Conservation (phyloP, 2,888 invertebrate species). For the Caprella mutica region DNA sequence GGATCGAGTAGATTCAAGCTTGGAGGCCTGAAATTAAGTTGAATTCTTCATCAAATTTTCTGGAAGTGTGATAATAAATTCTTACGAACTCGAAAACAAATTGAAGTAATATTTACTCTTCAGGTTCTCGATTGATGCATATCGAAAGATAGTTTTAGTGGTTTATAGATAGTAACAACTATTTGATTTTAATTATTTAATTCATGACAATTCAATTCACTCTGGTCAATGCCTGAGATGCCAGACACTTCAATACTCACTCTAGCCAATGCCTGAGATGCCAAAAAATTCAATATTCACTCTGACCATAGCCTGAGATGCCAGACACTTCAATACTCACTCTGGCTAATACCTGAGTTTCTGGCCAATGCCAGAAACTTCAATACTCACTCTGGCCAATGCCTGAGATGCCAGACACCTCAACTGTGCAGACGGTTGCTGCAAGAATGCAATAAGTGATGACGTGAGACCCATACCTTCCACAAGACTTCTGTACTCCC, state of each 20-base stretch:
- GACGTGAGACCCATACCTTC: conserved; percentile 21
- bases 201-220: no score
- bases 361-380: background rate
- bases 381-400: conserved; percentile 20
- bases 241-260: conserved; percentile 14
- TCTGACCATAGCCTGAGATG: conserved; percentile 19
- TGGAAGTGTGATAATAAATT: background rate
- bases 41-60: background rate
- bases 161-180: no score
- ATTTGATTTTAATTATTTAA: no score
- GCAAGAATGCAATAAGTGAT: conserved; percentile 18
- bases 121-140: no score
- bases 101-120: background rate
- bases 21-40: conserved; percentile 14
- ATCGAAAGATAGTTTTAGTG: no score
- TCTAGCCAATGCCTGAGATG: conserved; percentile 28
- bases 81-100: background rate
- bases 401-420: conserved; percentile 29
- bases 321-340: no score
- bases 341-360: no score
- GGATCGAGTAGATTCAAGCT: conserved; percentile 22
- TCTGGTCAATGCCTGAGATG: no score
- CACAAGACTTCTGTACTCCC: conserved; percentile 20
- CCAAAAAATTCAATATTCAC: conserved; percentile 18
- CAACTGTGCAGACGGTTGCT: conserved; percentile 13